Base-by-base conservation (phyloP, 2,113 vertebrate genomes). In the Lethenteron reissneri region DNA sequence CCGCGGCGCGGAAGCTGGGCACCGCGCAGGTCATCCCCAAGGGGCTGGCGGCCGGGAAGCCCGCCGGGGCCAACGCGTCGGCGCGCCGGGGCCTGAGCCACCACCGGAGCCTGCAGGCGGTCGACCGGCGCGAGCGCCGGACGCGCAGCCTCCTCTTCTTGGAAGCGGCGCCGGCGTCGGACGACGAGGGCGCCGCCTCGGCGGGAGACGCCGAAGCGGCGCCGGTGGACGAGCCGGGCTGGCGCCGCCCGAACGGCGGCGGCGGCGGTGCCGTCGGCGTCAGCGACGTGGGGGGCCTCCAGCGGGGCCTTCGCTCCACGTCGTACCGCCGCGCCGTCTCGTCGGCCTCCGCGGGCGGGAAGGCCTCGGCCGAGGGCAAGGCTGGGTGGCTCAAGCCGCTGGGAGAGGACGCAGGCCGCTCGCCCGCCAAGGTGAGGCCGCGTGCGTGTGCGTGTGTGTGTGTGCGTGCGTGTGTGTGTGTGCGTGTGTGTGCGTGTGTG, bases 261-360 rank as follows among this genome's bases (percentile, higher is more conserved):
- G 2, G 79, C 80, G 59, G 56, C 68, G 0, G 85, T 88, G 2
- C 78, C 75, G 0, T 86, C 85, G 84, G 84, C 75, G 0, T 86
- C 85, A 84, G 84, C 17, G 85, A 82, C 58, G 82, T 85, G 0
- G 88, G 87, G 1, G 70, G 80, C 1, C 77, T 92, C 56, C 78
- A 78, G 56, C 80, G 92, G 21, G 87, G 87, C 10, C 79, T 95
- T 76, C 80, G 94, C 74, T 92, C 87, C 21, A 97, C 90, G 0
- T 99, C 94, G 2, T 99, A 99, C 64, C 84, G 92, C 73, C 82
- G 84, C n/a, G 94, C 92, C 0, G 87, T 96, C 74, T 25, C n/a
- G 25, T n/a, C 64, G 9, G 64, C 25, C n/a, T n/a, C n/a, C 9
- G 64, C n/a, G 25, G 64, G 64, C n/a, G 64, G 64, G n/a, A 25